These are phyloP conservation scores for Onychostoma macrolepis DNA, from an alignment of 2,113 vertebrate species.

Conservation along the genomic window DNA sequence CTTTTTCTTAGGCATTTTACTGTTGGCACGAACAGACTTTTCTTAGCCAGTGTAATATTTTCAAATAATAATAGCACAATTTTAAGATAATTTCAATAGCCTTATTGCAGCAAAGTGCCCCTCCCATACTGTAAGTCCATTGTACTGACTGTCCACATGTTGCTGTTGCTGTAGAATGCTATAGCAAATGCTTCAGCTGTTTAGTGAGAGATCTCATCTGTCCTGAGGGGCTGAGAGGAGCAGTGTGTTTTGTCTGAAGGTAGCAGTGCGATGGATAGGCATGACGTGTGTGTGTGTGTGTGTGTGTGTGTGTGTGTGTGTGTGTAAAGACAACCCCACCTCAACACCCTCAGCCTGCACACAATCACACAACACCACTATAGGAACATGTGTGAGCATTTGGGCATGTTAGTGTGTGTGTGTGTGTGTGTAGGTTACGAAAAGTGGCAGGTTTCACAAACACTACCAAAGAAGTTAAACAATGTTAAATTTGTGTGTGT, in stretches of 20 bases:
- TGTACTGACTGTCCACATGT: neutral
- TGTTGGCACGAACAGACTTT: neutral
- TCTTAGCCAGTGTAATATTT: neutral
- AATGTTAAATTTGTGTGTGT: no score
- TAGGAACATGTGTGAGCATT: neutral
- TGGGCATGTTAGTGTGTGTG: constrained; percentile 14
- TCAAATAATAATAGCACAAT: neutral
- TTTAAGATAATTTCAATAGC: neutral
- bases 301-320: constrained; percentile 11
- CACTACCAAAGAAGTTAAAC: no score
- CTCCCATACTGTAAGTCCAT: neutral
- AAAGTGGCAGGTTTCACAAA: neutral
- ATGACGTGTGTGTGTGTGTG: neutral
- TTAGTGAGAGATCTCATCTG: constrained; percentile 42
- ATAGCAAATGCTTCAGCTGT: constrained; percentile 24
- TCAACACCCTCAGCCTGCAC: neutral
- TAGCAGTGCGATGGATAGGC: constrained; percentile 21
- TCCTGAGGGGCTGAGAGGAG: constrained; percentile 19
- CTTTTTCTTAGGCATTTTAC: neutral
- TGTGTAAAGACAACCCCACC: neutral
- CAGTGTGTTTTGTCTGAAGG: constrained; percentile 41
- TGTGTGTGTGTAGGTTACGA: neutral
- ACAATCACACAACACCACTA: neutral
- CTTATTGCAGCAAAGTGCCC: neutral
- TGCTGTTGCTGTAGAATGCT: neutral